phyloP scores from a whole-genome alignment of 2,888 invertebrate genomes.

The Tolmerus cingulatus region DNA sequence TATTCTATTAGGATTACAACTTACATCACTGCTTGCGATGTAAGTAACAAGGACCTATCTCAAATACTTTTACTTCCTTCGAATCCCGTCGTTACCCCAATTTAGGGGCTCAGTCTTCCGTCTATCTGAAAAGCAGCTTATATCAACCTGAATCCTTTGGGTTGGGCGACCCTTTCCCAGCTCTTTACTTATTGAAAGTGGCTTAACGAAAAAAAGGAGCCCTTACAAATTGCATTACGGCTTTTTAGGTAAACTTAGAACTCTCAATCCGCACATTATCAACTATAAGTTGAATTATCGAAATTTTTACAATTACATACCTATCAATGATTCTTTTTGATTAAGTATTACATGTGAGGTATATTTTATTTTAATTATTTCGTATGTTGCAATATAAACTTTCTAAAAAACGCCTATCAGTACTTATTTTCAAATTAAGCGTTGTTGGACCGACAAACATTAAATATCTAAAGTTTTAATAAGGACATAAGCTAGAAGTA shows the following conservation, averaged over 20 bases:
- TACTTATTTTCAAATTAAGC: too few species aligned
- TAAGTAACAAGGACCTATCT: not conserved
- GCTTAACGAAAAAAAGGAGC: not conserved
- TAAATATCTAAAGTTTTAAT: too few species aligned
- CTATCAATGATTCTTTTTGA: not conserved
- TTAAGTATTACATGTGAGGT: too few species aligned
- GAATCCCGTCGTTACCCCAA: not conserved
- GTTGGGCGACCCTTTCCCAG: not conserved
- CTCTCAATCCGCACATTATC: not conserved
- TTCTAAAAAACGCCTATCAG: too few species aligned
- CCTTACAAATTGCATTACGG: not conserved
- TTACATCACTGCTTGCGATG: not conserved
- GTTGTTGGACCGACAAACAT: too few species aligned
- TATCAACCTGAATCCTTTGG: not conserved
- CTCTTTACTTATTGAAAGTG: not conserved
- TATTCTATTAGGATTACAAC: not conserved
- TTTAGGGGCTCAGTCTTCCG: not conserved
- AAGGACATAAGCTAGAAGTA: too few species aligned
- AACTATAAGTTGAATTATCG: not conserved
- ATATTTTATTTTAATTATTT: too few species aligned
- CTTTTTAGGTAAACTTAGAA: not conserved
- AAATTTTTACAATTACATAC: not conserved
- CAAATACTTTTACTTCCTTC: not conserved
- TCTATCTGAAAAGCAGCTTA: not conserved
- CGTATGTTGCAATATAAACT: too few species aligned